Evolutionary conservation across 2,888 invertebrate genomes (phyloP), one percentile per base, ranked within the genome.

Genomic region (Podotricha telesiphe): DNA sequence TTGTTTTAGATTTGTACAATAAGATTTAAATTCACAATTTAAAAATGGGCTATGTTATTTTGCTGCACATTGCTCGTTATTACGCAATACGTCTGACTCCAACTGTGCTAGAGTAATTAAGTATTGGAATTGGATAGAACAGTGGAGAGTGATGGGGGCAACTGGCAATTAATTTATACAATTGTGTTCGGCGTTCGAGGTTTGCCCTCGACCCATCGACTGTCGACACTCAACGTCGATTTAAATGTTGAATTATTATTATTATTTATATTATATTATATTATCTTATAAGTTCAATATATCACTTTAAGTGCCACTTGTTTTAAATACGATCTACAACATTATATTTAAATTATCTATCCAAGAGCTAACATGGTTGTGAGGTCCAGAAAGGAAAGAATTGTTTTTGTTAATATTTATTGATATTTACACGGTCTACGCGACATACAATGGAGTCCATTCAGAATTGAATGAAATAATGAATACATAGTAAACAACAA

Each of bases 121-220:
- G 8, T 42, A 40, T 58, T 58, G 4, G 42, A 42, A 58, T 58
- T 20, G 42, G 58, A 56, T 20, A 37, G 20, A 40, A 15, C 40
- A 40, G 10, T 20, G 20, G 6, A 20, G 13, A 40, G 19, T 58
- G 19, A 42, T 20, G 22, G 42, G 22, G 42, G n/a, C 20, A 40
- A 3, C 15, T 15, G 37, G 11, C 20, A 20, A 40, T 58, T 42
- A 58, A 42, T 58, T 40, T 58, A 40, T 22, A 42, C 42, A 42
- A 58, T 58, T 42, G 20, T 13, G 19, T 20, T 42, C 40, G 15
- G 3, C 15, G 2, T 19, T 15, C 40, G 13, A 42, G n/a, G 28
- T 8, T 28, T 53, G 28, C 15, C n/a, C 28, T 22, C 22, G n/a
- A 53, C n/a, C 28, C 10, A 28, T 28, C 22, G 20, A 51, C 15